Base-by-base conservation (phyloP, 2,113 vertebrate species). In the Lucifuga dentata region DNA sequence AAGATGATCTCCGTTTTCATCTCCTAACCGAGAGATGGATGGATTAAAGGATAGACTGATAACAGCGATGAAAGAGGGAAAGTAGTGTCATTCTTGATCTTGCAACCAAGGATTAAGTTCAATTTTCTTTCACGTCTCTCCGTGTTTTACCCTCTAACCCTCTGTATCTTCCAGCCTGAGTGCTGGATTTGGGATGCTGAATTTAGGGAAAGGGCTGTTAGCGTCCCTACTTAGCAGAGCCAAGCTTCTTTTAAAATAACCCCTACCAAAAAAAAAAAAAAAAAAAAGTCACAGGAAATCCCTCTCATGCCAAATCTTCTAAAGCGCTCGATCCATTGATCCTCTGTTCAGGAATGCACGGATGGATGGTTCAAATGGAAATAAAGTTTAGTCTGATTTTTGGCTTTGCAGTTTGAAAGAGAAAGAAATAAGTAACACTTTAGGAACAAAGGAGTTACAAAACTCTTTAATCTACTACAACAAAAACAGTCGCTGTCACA, bases 1-100 rank as follows among this genome's bases (percentile, higher is more conserved):
- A 77, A 80, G 75, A 83, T 9, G 12, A 76, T 75, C 51, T 11
- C 5, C 49, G 61, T 77, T 88, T 85, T 90, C 84, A 90, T 90
- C 89, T 88, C 72, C 82, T 88, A 85, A 90, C 85, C 80, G 86
- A 84, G 60, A 55, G 43, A 58, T 65, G 53, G 68, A 68, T 63
- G 71, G 84, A 85, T 82, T 74, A 61, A 68, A 19, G 13, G 73
- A 81, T 53, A 46, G 66, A 78, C 0, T 0, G 49, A 73, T 29
- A 51, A 20, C 59, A 68, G 64, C 43, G 60, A 81, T 60, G 19
- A 40, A 43, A 13, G 8, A 79, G 48, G 20, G 32, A 68, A 40
- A 67, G n/a, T 32, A 56, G 44, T 57, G 23, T 56, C 58, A 64
- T 60, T 62, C 51, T 80, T 40, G 51, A 26, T 60, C 48, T 61